Percentiles rank a stretch among this genome's conserved stretches.
These are phyloP conservation scores for Bombus pascuorum DNA, from an alignment of 1,140 invertebrate species.

Conservation along the genomic window DNA sequence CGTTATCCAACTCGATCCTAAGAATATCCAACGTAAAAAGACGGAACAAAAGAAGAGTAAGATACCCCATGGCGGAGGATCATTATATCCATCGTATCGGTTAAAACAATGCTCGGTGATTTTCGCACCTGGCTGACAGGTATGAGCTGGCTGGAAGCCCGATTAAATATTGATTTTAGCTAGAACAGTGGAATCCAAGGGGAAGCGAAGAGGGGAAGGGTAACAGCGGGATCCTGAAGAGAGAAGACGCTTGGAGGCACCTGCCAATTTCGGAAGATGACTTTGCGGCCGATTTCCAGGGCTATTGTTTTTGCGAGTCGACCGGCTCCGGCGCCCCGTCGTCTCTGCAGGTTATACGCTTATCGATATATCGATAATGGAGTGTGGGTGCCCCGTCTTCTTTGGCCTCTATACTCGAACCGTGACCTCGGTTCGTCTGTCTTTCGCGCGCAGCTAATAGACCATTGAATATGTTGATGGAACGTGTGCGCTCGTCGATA, in stretches of 20 bases:
- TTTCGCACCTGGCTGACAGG: conserved; percentile 72
- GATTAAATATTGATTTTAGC: conserved; percentile 74
- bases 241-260: conserved; percentile 46
- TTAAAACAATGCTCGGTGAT: conserved; percentile 59
- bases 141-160: conserved; percentile 47
- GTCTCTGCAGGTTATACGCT: conserved; percentile 46
- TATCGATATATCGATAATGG: conserved; percentile 58
- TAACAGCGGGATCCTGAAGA: conserved; percentile 4
- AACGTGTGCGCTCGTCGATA: conserved; percentile 52
- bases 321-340: conserved; percentile 43
- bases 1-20: conserved; percentile 50
- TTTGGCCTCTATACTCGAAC: conserved; percentile 24
- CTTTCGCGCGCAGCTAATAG: conserved; percentile 58
- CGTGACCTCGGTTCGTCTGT: conserved; percentile 52
- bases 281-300: conserved; percentile 54
- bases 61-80: conserved; percentile 52
- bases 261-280: conserved; percentile 70
- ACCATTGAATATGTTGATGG: conserved; percentile 71
- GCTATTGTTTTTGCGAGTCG: conserved; percentile 52
- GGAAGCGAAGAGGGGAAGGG: neutral
- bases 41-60: neutral
- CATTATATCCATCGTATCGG: conserved; percentile 27
- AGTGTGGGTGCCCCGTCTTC: conserved; percentile 55
- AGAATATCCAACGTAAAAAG: neutral
- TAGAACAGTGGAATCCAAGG: conserved; percentile 18